phyloP scores from a whole-genome alignment of 1,140 invertebrate species.

The Drosophila sturtevanti region DNA sequence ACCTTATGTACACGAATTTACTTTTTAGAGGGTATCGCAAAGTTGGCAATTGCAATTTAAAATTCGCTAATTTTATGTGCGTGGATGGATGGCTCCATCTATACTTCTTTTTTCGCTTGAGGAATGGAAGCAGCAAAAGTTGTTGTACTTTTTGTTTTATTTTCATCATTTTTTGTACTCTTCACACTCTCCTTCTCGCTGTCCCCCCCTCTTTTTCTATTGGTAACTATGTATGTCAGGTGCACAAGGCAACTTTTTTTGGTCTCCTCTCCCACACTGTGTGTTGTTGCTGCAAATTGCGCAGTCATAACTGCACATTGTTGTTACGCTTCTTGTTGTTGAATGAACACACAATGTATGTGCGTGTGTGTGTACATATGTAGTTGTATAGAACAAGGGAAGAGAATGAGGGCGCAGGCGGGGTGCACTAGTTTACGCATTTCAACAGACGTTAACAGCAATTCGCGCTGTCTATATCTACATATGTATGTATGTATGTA shows the following conservation, averaged over 20 bases:
- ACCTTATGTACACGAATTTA: too few relatives aligned
- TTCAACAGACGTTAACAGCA: constrained; percentile 32
- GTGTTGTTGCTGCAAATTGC: constrained; percentile 21
- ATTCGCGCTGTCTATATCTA: too few relatives aligned
- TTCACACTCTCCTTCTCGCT: background rate
- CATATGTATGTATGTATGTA: too few relatives aligned
- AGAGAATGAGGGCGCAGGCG: background rate
- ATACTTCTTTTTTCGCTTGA: background rate
- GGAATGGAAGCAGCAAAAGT: constrained; percentile 45
- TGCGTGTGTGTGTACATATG: background rate
- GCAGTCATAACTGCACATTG: constrained; percentile 52
- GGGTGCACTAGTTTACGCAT: constrained; percentile 55
- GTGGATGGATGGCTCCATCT: background rate
- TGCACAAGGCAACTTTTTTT: constrained; percentile 11
- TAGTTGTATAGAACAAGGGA: background rate
- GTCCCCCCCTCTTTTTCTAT: background rate
- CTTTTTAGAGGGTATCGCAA: too few relatives aligned
- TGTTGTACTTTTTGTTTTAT: constrained; percentile 13
- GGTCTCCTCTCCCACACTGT: background rate
- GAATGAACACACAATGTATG: constrained; percentile 31
- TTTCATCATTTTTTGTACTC: constrained; percentile 32
- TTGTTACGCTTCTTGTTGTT: constrained; percentile 31
- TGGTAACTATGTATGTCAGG: constrained; percentile 33
- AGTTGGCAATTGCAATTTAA: too few relatives aligned
- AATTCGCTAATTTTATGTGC: constrained; percentile 9